phyloP scores from a whole-genome alignment of 2,113 vertebrate genomes.

The Synodontis membranacea region DNA sequence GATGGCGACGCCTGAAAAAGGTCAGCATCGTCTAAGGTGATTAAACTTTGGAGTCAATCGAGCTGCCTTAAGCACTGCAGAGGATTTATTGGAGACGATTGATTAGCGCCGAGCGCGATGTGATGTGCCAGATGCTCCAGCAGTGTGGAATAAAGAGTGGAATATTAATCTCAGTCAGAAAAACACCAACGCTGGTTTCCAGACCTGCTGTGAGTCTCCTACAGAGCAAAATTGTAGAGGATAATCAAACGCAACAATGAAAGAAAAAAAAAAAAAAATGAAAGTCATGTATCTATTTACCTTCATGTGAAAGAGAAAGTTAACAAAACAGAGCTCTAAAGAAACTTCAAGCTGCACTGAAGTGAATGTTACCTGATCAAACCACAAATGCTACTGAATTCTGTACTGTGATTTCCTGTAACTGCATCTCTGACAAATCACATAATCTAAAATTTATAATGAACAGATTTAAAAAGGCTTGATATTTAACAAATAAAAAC shows the following conservation, averaged over 20 bases:
- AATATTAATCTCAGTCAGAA: slow-evolving; percentile 34
- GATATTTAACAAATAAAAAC: neutral
- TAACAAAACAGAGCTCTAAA: neutral
- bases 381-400: neutral
- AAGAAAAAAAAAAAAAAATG: neutral
- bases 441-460: neutral
- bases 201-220: slow-evolving; percentile 10
- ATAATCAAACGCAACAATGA: slow-evolving; percentile 3
- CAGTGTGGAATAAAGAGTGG: slow-evolving; percentile 15
- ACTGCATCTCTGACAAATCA: neutral
- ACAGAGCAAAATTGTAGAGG: neutral
- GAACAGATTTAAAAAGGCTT: neutral
- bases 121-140: slow-evolving; percentile 39
- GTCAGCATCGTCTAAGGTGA: slow-evolving; percentile 67
- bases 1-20: slow-evolving; percentile 51
- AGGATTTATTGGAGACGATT: slow-evolving; percentile 46
- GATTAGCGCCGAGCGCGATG: slow-evolving; percentile 37
- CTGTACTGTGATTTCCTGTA: neutral
- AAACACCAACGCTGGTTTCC: neutral
- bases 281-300: neutral
- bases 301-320: neutral
- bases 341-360: neutral
- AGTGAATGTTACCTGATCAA: neutral
- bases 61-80: slow-evolving; percentile 44
- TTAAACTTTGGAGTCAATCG: slow-evolving; percentile 63